These are phyloP conservation scores for Oncorhynchus mykiss DNA, from an alignment of 2,113 vertebrate genomes.

Conservation along the genomic window DNA sequence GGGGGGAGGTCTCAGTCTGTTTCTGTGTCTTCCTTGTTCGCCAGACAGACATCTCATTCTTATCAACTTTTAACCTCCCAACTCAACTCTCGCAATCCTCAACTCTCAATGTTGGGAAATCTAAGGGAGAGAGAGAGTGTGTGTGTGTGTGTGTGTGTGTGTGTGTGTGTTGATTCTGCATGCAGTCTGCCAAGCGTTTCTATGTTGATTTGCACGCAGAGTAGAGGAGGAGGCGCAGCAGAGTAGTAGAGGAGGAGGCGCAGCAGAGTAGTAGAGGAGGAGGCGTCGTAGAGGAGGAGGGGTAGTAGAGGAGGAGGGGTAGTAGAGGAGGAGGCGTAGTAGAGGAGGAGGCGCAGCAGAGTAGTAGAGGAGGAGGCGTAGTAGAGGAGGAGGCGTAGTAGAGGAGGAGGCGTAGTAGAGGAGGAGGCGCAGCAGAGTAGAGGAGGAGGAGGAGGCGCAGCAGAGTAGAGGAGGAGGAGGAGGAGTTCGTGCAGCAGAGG, in stretches of 20 bases:
- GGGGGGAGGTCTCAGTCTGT: not conserved
- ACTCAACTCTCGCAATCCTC: not conserved
- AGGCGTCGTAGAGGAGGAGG: not conserved
- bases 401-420: no score
- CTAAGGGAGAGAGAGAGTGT: not conserved
- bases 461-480: no score
- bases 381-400: no score
- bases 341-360: no score
- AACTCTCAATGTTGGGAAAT: not conserved
- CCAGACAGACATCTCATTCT: not conserved
- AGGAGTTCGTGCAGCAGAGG: no score
- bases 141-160: not conserved
- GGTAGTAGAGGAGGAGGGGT: not conserved
- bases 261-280: not conserved
- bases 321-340: no score
- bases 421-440: no score
- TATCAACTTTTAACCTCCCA: not conserved
- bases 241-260: not conserved
- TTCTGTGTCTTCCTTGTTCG: not conserved
- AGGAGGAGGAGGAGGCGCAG: no score
- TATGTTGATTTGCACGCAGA: slow-evolving; percentile 35
- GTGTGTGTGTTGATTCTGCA: not conserved
- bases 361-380: not conserved
- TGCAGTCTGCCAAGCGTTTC: slow-evolving; percentile 38
- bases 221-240: not conserved